Base-by-base conservation (phyloP, 53 echinoderm and acorn worm species). In the Stichopus horrens region DNA sequence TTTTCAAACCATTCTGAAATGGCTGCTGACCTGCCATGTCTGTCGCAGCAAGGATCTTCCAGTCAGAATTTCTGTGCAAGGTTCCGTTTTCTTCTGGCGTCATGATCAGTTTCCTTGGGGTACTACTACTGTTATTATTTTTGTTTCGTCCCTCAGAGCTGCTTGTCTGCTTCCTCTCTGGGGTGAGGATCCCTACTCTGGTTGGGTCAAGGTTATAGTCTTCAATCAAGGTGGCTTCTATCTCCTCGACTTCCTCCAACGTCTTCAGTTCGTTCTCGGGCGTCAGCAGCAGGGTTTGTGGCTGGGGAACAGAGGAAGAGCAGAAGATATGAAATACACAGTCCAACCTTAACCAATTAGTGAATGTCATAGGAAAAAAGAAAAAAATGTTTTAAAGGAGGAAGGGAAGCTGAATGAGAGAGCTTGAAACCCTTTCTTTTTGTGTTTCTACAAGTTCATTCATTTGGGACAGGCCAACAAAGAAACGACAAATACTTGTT, bases 41-140 rank as follows among this genome's bases (percentile, higher is more conserved):
- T 9, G 97, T 94, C 4, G 95, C 92, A 9, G 91, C 94, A 20
- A 97, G 91, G 18, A 97, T 90, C 88, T 97, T 97, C 97, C 97
- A 97, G 23, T 65, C 56, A 88, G 89, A 37, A 52, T 85, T 85
- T 13, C 85, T 59, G 23, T 37, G 52, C 11, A 21, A 18, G 53
- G 55, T 75, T 8, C 54, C 87, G 54, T 74, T 55, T 21, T 97
- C 97, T 19, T 91, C 93, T 0, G 97, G 94, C 4, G 91, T 76
- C 83, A 97, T 86, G 90, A 93, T 92, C 58, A 95, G 90, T 83
- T 91, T 92, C 55, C 91, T 76, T 7, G 93, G 89, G 9, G 93
- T 91, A 59, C 86, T 86, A 75, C 18, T 75, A 20, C 75, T 77
- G 60, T 74, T 86, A 5, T 81, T 68, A 80, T 68, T n/a, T 86